Base-by-base conservation (phyloP, 2,797 vertebrate genomes). In the Rhinella marina region DNA sequence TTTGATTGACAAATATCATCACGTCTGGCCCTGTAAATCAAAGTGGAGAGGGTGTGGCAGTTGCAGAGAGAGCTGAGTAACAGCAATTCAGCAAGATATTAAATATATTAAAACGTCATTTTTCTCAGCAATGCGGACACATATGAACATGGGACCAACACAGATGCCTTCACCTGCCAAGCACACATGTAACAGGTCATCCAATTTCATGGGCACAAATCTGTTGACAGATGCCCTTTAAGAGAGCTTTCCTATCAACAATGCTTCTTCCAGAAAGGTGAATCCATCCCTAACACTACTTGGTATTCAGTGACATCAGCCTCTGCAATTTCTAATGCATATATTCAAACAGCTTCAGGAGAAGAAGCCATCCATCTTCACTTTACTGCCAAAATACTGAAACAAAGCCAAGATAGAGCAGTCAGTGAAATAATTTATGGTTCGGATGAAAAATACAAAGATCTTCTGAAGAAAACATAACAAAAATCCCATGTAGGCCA, bases 271-370 rank as follows among this genome's bases (percentile, higher is more conserved):
- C 27, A 57, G 2, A 57, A 72, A 85, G 54, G n/a, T 66, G 70
- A 82, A 82, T 29, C 72, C 52, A n/a, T 50, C 41, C 52, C 57
- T 32, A 52, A 56, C 32, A 50, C 79, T 89, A 82, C 82, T 89
- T 86, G 56, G 84, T 86, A 89, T 89, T 89, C 88, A 76, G 88
- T 48, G 86, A 68, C 59, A 57, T 9, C 27, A 50, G 59, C 78
- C 79, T 75, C 23, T 68, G 84, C 77, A 76, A 89, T 89, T 89
- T 86, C 68, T 68, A 86, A 89, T 89, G 88, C 84, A 89, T 89
- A 86, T 89, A 89, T 89, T 89, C 88, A 89, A 89, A 86, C 72
- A 66, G 77, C 81, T 86, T 85, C 77, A 81, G 88, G 32, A 89
- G 48, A 85, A 50, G 79, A 89, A 86, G 59, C 79, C 88, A 89